phyloP scores from a whole-genome alignment of 1,140 invertebrate species.

The Samia ricini region DNA sequence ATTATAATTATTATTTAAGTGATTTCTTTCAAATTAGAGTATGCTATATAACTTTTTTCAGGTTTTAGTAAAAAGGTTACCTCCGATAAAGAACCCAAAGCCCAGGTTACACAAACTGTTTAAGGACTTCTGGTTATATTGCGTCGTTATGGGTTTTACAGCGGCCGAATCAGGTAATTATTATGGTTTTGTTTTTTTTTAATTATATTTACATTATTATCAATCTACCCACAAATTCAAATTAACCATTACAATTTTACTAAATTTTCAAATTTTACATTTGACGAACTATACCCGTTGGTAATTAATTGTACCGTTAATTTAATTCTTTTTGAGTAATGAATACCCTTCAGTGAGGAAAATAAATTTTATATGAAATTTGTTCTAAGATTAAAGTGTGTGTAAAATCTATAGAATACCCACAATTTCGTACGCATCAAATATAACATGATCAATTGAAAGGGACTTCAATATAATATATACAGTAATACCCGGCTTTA shows the following conservation, averaged over 20 bases:
- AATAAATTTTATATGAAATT: too few relatives aligned
- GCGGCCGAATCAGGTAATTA: slow-evolving; percentile 85
- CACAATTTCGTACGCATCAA: too few relatives aligned
- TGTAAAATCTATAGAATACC: too few relatives aligned
- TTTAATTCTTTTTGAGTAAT: neutral
- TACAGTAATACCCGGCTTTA: too few relatives aligned
- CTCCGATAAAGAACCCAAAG: slow-evolving; percentile 93
- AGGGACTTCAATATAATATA: too few relatives aligned
- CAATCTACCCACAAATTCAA: slow-evolving; percentile 33
- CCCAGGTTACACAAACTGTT: slow-evolving; percentile 98
- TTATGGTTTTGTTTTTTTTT: slow-evolving; percentile 11
- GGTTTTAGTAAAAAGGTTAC: slow-evolving; percentile 88
- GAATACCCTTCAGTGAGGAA: too few relatives aligned
- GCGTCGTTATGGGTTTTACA: slow-evolving; percentile 99
- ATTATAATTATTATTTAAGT: too few relatives aligned
- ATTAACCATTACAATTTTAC: slow-evolving; percentile 16
- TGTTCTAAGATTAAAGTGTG: too few relatives aligned
- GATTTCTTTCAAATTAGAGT: too few relatives aligned
- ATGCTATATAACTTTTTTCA: slow-evolving; percentile 33
- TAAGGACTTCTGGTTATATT: slow-evolving; percentile 99
- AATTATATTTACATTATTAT: slow-evolving; percentile 17
- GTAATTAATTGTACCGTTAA: neutral
- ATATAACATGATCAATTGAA: too few relatives aligned
- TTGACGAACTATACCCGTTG: neutral
- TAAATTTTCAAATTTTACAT: neutral